Percentiles rank a stretch among this genome's conserved stretches.
These are phyloP conservation scores for Syndactyla subalaris DNA, from an alignment of 2,797 vertebrate species.

Conservation along the genomic window DNA sequence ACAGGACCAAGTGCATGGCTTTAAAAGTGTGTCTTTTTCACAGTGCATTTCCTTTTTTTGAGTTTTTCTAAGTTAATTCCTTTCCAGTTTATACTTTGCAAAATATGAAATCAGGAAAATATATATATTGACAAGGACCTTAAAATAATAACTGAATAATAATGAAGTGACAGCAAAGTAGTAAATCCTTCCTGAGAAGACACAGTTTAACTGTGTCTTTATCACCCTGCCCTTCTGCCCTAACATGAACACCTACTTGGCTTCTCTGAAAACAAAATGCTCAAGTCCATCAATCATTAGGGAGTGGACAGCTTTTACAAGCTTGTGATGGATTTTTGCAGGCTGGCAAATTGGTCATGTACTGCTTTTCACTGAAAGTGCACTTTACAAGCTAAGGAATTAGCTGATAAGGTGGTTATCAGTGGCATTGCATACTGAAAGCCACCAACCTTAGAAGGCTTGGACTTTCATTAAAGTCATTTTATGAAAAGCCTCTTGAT, in stretches of 20 bases:
- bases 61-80: background rate
- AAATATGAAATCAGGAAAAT: background rate
- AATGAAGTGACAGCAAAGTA: background rate
- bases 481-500: background rate
- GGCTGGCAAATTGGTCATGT: background rate
- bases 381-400: background rate
- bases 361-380: background rate
- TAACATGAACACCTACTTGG: background rate
- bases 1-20: background rate
- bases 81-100: background rate
- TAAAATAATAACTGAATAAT: background rate
- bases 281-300: background rate
- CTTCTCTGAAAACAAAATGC: constrained; percentile 7
- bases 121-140: background rate
- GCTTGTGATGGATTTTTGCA: constrained; percentile 12
- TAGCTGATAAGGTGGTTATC: background rate
- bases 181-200: background rate
- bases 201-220: background rate
- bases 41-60: background rate
- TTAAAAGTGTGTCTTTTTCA: background rate
- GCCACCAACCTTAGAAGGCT: background rate
- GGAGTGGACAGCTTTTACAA: constrained; percentile 19
- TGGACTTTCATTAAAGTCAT: background rate
- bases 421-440: background rate
- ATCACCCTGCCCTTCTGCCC: background rate